These are phyloP conservation scores for Cliona cf. orientalis DNA, from an alignment of 37 sponge, comb jelly and placozoan genomes.

Conservation along the genomic window DNA sequence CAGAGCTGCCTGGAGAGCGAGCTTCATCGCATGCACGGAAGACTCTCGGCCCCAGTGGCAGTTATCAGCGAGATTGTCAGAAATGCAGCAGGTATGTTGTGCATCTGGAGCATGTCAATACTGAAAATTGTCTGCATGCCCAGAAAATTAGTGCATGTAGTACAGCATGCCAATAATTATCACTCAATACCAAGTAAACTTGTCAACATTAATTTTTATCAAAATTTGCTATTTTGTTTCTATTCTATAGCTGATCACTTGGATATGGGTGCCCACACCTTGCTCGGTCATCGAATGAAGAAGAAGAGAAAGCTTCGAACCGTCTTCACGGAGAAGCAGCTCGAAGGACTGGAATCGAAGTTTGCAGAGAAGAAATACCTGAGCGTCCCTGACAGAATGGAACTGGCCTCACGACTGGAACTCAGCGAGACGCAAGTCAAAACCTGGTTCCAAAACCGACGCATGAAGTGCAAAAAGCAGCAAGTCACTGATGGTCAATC, in stretches of 20 bases:
- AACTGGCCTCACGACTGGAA: slow-evolving; percentile 83
- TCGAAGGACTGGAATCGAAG: slow-evolving; percentile 90
- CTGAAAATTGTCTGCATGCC: too few species aligned
- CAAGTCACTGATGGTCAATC: slow-evolving; percentile 29
- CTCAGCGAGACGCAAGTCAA: slow-evolving; percentile 97
- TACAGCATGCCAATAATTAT: background rate
- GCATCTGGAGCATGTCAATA: too few species aligned
- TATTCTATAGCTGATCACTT: background rate
- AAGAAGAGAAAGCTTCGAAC: slow-evolving; percentile 90
- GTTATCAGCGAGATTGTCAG: slow-evolving; percentile 60
- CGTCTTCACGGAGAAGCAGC: slow-evolving; percentile 93
- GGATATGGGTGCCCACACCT: background rate
- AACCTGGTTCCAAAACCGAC: slow-evolving; percentile 96
- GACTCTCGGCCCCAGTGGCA: slow-evolving; percentile 44
- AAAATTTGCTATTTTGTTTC: background rate
- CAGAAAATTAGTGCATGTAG: background rate
- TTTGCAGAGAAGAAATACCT: slow-evolving; percentile 95
- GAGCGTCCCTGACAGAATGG: slow-evolving; percentile 93
- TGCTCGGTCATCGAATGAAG: slow-evolving; percentile 39
- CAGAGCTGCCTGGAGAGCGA: background rate
- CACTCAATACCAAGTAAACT: background rate
- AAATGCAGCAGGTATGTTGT: too few species aligned
- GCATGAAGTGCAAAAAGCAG: slow-evolving; percentile 96
- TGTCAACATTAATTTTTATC: background rate
- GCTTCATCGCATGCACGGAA: slow-evolving; percentile 14